Percentiles rank a stretch among this genome's conserved stretches.
phyloP scores from a whole-genome alignment of 1,140 invertebrate genomes.

The Nasonia vitripennis region DNA sequence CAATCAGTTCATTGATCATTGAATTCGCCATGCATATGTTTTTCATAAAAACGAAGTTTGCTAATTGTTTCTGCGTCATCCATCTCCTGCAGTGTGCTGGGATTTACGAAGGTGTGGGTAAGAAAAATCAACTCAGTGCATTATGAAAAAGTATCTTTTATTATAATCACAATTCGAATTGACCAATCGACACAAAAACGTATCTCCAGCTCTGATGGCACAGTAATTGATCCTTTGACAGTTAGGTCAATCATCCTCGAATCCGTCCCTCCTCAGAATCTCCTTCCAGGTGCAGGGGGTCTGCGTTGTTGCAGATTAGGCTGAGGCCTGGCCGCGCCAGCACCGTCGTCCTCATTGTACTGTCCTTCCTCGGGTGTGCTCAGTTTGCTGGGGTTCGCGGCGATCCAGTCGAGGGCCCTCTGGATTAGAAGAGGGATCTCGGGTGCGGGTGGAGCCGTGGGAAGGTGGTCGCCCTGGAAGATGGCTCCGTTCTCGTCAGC shows the following conservation, averaged over 20 bases:
- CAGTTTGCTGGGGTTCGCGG: constrained; percentile 64
- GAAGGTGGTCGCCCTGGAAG: constrained; percentile 73
- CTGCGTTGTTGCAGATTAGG: neutral
- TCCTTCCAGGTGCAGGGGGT: neutral
- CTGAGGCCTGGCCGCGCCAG: neutral
- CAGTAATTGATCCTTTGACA: too few species aligned
- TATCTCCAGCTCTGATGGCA: too few species aligned
- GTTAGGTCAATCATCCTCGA: too few species aligned
- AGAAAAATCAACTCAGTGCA: too few species aligned
- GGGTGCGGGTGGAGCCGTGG: constrained; percentile 60
- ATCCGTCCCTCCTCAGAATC: neutral
- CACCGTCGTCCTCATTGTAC: constrained; percentile 2
- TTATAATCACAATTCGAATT: neutral
- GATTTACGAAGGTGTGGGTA: too few species aligned
- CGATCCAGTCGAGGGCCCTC: constrained; percentile 65
- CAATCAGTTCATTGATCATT: too few species aligned
- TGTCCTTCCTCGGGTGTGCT: constrained; percentile 57
- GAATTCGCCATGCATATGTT: too few species aligned
- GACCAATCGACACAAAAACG: neutral
- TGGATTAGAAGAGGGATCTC: constrained; percentile 70
- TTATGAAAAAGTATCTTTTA: neutral
- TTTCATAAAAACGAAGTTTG: too few species aligned
- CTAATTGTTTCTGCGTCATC: too few species aligned
- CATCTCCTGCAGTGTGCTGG: too few species aligned
- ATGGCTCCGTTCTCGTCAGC: constrained; percentile 77